Percentiles rank a stretch among this genome's conserved stretches.
phyloP scores from a whole-genome alignment of 2,113 vertebrate species.

The Picathartes gymnocephalus region DNA sequence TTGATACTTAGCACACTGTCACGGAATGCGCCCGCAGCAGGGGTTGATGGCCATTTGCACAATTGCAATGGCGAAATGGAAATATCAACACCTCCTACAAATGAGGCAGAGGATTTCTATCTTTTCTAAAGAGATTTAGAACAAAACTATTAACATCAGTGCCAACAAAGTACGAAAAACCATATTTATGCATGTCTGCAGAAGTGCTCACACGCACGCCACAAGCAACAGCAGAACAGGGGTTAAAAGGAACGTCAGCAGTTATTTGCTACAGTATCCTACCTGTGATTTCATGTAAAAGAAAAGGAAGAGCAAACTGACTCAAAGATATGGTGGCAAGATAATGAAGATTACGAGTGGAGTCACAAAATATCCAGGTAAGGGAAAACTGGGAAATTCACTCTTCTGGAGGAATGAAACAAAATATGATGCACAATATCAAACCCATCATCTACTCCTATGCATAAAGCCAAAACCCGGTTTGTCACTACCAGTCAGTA shows the following conservation, averaged over 20 bases:
- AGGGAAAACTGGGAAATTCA: neutral
- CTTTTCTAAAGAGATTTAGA: neutral
- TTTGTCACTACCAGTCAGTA: neutral
- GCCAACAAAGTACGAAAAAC: rapidly evolving
- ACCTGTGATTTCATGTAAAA: neutral
- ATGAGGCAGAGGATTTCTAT: neutral
- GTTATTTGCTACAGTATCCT: neutral
- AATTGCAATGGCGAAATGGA: neutral
- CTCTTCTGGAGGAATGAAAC: neutral
- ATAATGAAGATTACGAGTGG: neutral
- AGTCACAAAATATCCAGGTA: neutral
- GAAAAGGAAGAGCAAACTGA: neutral
- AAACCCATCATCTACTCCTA: neutral
- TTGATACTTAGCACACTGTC: neutral
- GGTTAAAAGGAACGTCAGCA: neutral
- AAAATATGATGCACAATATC: neutral
- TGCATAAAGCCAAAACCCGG: neutral
- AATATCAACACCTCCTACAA: neutral
- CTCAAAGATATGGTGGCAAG: neutral
- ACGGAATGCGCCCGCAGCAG: rapidly evolving
- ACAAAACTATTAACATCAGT: neutral
- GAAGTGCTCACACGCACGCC: rapidly evolving
- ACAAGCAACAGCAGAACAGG: neutral
- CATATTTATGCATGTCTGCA: neutral
- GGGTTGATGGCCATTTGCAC: neutral